phyloP scores from a whole-genome alignment of 1,140 invertebrate genomes.

The Leptopilina boulardi region DNA sequence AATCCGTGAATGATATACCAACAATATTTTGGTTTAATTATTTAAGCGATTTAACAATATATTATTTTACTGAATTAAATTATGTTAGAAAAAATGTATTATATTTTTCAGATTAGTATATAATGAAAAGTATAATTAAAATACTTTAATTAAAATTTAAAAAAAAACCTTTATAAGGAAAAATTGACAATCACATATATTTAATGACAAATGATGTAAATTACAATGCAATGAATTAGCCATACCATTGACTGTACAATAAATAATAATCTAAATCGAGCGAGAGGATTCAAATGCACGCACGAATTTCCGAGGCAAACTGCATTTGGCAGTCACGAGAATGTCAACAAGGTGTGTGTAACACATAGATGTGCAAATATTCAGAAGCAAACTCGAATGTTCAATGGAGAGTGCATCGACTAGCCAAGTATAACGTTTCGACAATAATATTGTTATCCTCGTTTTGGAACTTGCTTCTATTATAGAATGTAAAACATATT shows the following conservation, averaged over 20 bases:
- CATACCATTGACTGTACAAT: neutral
- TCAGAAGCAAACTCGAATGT: slow-evolving; percentile 10
- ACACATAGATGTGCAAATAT: slow-evolving; percentile 12
- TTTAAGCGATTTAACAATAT: too few species aligned
- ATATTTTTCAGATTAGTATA: too few species aligned
- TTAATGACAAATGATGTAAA: neutral
- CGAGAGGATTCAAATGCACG: slow-evolving; percentile 6
- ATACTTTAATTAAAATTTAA: too few species aligned
- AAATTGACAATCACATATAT: neutral
- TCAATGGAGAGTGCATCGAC: slow-evolving; percentile 27
- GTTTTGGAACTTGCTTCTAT: neutral
- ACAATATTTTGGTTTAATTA: too few species aligned
- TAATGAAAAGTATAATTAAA: too few species aligned
- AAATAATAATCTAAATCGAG: slow-evolving; percentile 32
- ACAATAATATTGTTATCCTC: slow-evolving; percentile 24
- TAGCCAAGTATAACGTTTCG: slow-evolving; percentile 19
- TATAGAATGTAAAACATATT: slow-evolving; percentile 7
- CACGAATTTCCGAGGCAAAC: slow-evolving; percentile 23
- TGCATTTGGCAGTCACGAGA: slow-evolving; percentile 3
- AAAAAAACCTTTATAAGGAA: too few species aligned
- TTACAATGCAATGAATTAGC: neutral
- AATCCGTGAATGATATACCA: too few species aligned
- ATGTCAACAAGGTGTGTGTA: neutral
- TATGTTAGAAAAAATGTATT: too few species aligned
- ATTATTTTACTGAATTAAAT: too few species aligned